These are phyloP conservation scores for Eupsittula cactorum DNA, from an alignment of 2,113 vertebrate species.

Conservation along the genomic window DNA sequence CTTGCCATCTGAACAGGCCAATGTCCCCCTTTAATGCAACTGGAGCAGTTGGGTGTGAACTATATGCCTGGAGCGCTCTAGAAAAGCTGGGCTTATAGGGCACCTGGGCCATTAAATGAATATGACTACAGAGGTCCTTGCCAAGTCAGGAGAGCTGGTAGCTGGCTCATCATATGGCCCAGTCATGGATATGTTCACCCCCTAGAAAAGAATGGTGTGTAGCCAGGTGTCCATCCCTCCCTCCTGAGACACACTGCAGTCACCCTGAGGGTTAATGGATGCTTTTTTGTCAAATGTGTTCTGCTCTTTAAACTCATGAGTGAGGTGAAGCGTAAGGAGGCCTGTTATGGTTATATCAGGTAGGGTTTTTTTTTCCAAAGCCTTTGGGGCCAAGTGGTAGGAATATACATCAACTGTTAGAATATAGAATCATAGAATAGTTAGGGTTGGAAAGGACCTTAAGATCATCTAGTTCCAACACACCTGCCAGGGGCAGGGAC, in stretches of 20 bases:
- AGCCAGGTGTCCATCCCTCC: not conserved
- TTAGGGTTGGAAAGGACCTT: no score
- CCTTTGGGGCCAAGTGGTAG: not conserved
- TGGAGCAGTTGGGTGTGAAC: not conserved
- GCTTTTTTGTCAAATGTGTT: not conserved
- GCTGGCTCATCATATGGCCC: not conserved
- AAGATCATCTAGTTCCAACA: no score
- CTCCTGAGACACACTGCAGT: not conserved
- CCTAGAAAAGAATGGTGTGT: not conserved
- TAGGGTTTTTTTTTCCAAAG: not conserved
- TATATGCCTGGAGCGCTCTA: not conserved
- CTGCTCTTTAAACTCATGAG: not conserved
- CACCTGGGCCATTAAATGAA: not conserved
- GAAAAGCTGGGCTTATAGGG: not conserved
- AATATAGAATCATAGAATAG: not conserved
- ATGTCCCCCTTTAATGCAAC: not conserved
- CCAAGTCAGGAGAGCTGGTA: not conserved
- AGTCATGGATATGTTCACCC: accelerated
- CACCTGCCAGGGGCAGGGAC: no score
- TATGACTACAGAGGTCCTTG: not conserved
- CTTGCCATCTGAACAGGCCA: not conserved
- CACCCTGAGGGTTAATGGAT: not conserved
- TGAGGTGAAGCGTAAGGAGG: not conserved
- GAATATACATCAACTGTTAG: not conserved
- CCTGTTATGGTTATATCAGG: not conserved